A percentile compares a stretch with the other conserved stretches of the same genome.
Conservation (phyloP, 2,113 vertebrate genomes). For the Opisthocomus hoazin region DNA sequence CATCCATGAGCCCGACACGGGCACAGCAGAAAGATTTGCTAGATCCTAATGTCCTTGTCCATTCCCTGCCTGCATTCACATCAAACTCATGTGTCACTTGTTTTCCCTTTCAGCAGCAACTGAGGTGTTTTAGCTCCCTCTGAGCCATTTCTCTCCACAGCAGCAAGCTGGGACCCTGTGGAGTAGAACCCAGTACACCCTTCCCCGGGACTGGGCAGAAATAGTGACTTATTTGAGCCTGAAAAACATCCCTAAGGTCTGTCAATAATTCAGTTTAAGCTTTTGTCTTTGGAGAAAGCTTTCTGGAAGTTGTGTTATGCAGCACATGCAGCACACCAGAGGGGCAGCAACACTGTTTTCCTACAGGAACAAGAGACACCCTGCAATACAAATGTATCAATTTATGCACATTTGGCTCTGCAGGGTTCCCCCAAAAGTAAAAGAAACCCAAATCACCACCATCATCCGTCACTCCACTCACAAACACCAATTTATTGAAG, state of each 20-base stretch:
- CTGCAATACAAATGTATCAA: neutral
- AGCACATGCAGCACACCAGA: neutral
- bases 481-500: neutral
- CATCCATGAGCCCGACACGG: fast-evolving
- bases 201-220: neutral
- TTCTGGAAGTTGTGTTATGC: neutral
- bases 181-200: neutral
- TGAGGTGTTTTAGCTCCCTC: neutral
- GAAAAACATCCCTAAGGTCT: neutral
- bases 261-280: neutral
- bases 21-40: neutral
- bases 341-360: neutral
- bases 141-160: neutral
- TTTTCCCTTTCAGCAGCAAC: neutral
- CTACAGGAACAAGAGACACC: neutral
- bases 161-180: neutral
- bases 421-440: neutral
- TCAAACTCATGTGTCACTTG: neutral
- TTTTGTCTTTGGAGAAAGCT: neutral
- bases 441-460: neutral
- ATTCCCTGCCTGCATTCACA: neutral
- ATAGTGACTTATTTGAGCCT: neutral
- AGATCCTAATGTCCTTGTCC: neutral
- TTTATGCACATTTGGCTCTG: neutral
- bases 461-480: neutral